Percentiles rank a stretch among this genome's conserved stretches.
phyloP scores from a whole-genome alignment of 2,888 invertebrate species.

The Idaea biselata region DNA sequence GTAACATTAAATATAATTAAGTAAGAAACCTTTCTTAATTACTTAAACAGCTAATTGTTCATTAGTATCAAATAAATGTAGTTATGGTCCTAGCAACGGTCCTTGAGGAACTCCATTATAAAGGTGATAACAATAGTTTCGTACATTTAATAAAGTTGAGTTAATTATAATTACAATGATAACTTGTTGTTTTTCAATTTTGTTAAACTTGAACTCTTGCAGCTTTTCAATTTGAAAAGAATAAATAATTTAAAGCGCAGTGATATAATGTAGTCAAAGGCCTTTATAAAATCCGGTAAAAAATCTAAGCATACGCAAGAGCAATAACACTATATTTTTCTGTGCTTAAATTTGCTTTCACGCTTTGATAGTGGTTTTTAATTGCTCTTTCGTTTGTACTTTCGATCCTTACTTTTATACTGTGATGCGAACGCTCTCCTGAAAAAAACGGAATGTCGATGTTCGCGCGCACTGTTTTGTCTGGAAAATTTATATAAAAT shows the following conservation, averaged over 20 bases:
- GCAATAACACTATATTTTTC: constrained; percentile 27
- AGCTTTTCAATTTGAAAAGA: too few relatives aligned
- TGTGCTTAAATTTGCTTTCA: constrained; percentile 38
- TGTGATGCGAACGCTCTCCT: constrained; percentile 52
- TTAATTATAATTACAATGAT: too few relatives aligned
- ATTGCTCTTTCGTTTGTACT: constrained; percentile 35
- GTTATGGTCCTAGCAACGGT: not conserved
- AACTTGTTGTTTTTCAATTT: too few relatives aligned
- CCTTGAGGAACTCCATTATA: not conserved
- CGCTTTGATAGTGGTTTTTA: constrained; percentile 36
- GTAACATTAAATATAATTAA: not conserved
- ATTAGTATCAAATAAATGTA: not conserved
- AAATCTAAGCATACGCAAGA: constrained; percentile 25
- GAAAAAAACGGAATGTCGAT: constrained; percentile 51
- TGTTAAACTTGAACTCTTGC: too few relatives aligned
- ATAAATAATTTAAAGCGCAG: not conserved
- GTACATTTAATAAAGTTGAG: too few relatives aligned
- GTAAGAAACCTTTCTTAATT: too few relatives aligned
- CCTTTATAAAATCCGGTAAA: not conserved
- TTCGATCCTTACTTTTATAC: constrained; percentile 3
- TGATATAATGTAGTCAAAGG: not conserved
- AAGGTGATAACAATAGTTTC: not conserved
- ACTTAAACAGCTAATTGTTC: not conserved
- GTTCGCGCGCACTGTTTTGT: constrained; percentile 69
- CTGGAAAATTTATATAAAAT: constrained; percentile 27